phyloP scores from a whole-genome alignment of 2,888 invertebrate species.

The Hyalella azteca region DNA sequence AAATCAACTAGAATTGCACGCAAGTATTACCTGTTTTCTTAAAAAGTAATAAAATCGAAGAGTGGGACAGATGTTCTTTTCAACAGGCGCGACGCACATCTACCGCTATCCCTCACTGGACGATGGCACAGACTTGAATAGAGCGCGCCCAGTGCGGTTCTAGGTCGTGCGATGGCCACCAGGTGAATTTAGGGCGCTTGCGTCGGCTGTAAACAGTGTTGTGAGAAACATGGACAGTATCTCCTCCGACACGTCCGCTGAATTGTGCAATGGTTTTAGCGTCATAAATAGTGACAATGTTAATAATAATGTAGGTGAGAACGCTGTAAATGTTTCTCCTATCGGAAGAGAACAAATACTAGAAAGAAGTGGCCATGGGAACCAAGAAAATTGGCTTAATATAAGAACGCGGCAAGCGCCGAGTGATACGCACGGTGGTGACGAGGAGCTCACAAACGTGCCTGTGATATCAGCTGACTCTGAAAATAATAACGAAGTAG shows the following conservation, averaged over 20 bases:
- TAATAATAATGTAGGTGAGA: constrained; percentile 22
- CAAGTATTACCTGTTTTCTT: neutral
- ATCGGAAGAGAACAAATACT: neutral
- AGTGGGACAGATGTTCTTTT: too few relatives aligned
- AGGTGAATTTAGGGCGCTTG: constrained; percentile 29
- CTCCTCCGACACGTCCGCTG: constrained; percentile 34
- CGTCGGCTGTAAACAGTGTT: constrained; percentile 51
- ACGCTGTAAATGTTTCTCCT: neutral
- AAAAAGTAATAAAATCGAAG: too few relatives aligned
- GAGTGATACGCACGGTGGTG: constrained; percentile 23
- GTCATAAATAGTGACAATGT: constrained; percentile 42
- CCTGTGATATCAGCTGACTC: constrained; percentile 44
- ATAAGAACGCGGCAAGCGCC: constrained; percentile 6
- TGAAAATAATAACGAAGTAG: constrained; percentile 47
- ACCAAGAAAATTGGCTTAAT: constrained; percentile 8
- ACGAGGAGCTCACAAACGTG: constrained; percentile 18
- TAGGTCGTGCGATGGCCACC: constrained; percentile 20
- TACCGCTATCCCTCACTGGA: neutral
- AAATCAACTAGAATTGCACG: too few relatives aligned
- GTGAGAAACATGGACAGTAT: constrained; percentile 57
- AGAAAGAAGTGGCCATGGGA: neutral
- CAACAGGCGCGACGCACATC: neutral
- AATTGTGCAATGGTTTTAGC: constrained; percentile 42
- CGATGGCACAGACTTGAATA: constrained; percentile 10
- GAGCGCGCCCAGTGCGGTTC: constrained; percentile 12